These are phyloP conservation scores for Sebastes dallii DNA, from an alignment of 2,797 vertebrate genomes.

Conservation along the genomic window DNA sequence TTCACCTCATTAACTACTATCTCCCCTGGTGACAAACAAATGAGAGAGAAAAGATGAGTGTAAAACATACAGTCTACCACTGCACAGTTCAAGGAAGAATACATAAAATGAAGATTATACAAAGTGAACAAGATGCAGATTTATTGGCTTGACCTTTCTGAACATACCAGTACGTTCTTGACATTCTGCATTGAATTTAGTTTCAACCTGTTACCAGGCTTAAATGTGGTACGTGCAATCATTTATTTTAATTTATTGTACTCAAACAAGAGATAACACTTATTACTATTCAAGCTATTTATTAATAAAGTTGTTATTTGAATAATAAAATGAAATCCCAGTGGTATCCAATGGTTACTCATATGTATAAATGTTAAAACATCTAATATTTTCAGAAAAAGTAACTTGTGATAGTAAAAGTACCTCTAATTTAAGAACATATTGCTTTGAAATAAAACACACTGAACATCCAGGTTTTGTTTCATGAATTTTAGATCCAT, in stretches of 20 bases:
- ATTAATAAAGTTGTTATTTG: neutral
- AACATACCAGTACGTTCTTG: neutral
- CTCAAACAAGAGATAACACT: neutral
- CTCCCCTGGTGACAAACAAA: conserved; percentile 86
- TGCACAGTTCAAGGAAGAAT: neutral
- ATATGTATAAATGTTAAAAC: neutral
- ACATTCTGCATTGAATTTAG: neutral
- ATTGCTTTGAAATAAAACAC: neutral
- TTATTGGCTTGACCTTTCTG: neutral
- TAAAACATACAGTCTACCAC: neutral
- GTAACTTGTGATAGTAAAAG: neutral
- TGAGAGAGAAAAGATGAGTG: neutral
- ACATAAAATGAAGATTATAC: neutral
- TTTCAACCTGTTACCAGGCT: neutral
- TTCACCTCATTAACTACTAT: conserved; percentile 97
- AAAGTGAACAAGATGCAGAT: neutral
- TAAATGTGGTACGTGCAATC: too few relatives aligned
- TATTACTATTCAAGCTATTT: neutral
- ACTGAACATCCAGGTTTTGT: neutral
- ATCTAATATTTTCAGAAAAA: neutral
- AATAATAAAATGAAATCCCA: neutral
- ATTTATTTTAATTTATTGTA: neutral
- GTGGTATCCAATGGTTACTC: neutral
- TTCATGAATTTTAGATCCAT: neutral
- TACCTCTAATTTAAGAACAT: neutral